Base-by-base conservation (phyloP, 2,113 vertebrate species). In the Tragelaphus buxtoni region DNA sequence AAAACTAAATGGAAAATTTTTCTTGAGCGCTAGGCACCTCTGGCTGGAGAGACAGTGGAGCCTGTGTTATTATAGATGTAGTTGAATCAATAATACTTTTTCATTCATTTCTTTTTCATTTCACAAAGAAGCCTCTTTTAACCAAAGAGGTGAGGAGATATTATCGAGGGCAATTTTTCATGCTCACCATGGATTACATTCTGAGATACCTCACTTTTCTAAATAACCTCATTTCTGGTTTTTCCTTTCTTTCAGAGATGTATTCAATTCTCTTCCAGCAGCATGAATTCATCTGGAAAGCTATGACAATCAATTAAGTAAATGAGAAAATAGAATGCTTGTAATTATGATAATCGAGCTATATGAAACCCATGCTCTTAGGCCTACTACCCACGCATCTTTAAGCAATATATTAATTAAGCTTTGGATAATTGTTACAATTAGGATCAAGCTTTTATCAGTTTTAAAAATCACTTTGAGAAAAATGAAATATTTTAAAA, bases 381-480 rank as follows among this genome's bases (percentile, higher is more conserved):
- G 86, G 97, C 95, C 85, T 98, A 97, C 95, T 98, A 98, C 97
- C 98, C 97, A 92, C 96, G 74, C 97, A 98, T 98, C 98, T 98
- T 96, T 45, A 98, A 99, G 96, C 97, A 98, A 98, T 98, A 97
- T 98, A 98, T 98, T 99, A 99, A 99, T 99, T 99, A 99, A 98
- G 88, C 55, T 95, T 55, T 77, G 80, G 95, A n/a, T 98, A 98
- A 98, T 94, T 90, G 97, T 98, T 98, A 97, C 97, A 98, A 98
- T 99, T 98, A 98, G 90, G 96, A 95, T 97, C 47, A 51, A 96
- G 92, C 98, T 96, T 97, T 97, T 97, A 92, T 84, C n/a, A 95
- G 96, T 97, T 97, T 96, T 6, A 96, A 97, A 97, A 98, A 96
- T 92, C 94, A 91, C 92, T 81, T 51, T 26, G 95, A 94, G 61